A percentile compares a stretch with the other conserved stretches of the same genome.
Evolutionary conservation across 2,888 invertebrate genomes (phyloP).

Genomic region (Ennomos fuscantarius): DNA sequence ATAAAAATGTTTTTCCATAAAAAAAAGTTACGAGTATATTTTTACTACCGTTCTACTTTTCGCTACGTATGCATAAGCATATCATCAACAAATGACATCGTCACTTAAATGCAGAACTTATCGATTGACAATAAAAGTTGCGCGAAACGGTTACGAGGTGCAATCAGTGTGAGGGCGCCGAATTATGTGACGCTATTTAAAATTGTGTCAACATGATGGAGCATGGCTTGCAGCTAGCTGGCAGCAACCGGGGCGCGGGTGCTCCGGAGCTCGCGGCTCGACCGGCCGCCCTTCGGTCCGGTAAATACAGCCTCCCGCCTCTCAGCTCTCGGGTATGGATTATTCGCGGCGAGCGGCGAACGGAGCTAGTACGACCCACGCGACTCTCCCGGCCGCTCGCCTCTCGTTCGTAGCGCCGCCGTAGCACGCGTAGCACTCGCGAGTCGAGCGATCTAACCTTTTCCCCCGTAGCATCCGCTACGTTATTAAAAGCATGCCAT

Average conservation of each 20-base stretch:
- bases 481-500: constrained; percentile 69
- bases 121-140: constrained; percentile 41
- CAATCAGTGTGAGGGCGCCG: constrained; percentile 59
- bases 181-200: constrained; percentile 75
- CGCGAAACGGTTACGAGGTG: constrained; percentile 49
- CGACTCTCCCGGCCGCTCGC: constrained; percentile 67
- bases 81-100: constrained; percentile 38
- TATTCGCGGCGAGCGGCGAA: constrained; percentile 73
- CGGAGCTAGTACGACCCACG: constrained; percentile 77
- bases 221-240: constrained; percentile 50
- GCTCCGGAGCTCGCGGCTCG: constrained; percentile 68
- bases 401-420: constrained; percentile 52
- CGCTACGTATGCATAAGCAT: constrained; percentile 21
- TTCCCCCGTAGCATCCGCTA: constrained; percentile 51
- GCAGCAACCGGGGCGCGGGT: constrained; percentile 58
- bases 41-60: constrained; percentile 34
- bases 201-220: constrained; percentile 79
- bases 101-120: constrained; percentile 38
- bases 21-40: constrained; percentile 38
- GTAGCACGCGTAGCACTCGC: constrained; percentile 55
- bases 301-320: constrained; percentile 80
- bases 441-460: constrained; percentile 53
- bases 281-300: constrained; percentile 78
- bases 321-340: constrained; percentile 71
- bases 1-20: constrained; percentile 12